Conservation (phyloP, 2,113 vertebrate species). For the Tragelaphus scriptus region DNA sequence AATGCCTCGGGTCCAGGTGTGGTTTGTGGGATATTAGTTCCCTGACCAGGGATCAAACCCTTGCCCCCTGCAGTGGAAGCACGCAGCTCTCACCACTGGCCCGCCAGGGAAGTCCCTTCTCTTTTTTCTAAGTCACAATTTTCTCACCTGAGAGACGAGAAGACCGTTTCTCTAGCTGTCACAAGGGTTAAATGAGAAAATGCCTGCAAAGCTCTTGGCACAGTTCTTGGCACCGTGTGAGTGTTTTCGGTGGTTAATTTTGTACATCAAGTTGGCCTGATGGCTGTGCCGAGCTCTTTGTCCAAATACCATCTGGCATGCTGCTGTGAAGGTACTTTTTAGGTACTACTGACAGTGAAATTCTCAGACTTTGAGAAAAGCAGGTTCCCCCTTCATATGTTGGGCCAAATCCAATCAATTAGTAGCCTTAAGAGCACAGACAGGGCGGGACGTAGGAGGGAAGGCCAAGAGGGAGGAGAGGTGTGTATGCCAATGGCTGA, state of each 20-base stretch:
- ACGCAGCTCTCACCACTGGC: neutral
- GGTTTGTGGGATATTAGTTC: neutral
- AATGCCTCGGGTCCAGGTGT: neutral
- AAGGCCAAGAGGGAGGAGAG: neutral
- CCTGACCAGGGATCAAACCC: neutral
- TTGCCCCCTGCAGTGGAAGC: neutral
- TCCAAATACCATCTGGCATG: no score
- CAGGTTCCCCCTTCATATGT: neutral
- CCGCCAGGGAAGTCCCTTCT: neutral
- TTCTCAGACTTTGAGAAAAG: neutral
- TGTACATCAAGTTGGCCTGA: neutral
- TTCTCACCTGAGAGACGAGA: neutral
- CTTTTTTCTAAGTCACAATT: neutral
- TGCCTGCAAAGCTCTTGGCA: neutral
- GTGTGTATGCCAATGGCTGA: neutral
- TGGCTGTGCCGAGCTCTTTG: neutral
- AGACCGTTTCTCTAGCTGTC: neutral
- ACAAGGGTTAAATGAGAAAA: neutral
- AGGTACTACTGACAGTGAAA: neutral
- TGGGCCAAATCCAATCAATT: neutral
- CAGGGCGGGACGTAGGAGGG: neutral
- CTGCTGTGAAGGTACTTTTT: neutral
- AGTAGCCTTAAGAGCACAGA: neutral
- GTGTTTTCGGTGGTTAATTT: neutral
- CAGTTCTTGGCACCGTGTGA: accelerated